phyloP scores from a whole-genome alignment of 2,888 invertebrate genomes.

The Melolontha melolontha region DNA sequence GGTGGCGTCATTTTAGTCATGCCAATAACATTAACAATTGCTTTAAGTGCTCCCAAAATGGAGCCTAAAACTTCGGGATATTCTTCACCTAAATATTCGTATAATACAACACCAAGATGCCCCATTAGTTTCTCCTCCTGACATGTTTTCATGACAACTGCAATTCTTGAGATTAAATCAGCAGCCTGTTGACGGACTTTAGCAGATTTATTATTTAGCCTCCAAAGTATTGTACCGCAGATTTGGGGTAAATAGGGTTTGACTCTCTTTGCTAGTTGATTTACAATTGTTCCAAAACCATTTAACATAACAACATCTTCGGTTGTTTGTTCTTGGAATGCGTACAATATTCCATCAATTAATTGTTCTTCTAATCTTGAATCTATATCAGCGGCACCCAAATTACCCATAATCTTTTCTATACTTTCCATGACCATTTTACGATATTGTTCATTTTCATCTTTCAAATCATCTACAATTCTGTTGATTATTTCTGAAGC shows the following conservation, averaged over 20 bases:
- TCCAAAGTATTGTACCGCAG: conserved; percentile 99
- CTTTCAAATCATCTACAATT: conserved; percentile 98
- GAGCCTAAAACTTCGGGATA: conserved; percentile 99
- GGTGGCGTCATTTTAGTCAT: conserved; percentile 99
- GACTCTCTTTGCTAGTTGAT: conserved; percentile 95
- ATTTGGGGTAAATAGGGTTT: conserved; percentile 99
- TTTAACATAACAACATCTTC: conserved; percentile 99
- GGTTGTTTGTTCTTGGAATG: conserved; percentile 99
- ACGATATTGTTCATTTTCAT: conserved; percentile 99
- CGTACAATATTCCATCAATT: conserved; percentile 98
- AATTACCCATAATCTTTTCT: conserved; percentile 97
- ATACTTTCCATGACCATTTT: conserved; percentile 99
- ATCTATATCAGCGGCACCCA: conserved; percentile 98
- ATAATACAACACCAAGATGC: conserved; percentile 97
- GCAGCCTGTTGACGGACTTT: conserved; percentile 99
- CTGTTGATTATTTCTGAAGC: conserved; percentile 98
- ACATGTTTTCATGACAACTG: conserved; percentile 99
- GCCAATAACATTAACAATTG: conserved; percentile 99
- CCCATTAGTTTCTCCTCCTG: conserved; percentile 99
- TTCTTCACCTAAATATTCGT: conserved; percentile 99
- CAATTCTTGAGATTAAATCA: conserved; percentile 97
- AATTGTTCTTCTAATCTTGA: conserved; percentile 98
- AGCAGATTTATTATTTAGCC: conserved; percentile 99
- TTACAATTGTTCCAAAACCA: conserved; percentile 99
- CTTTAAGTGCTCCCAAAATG: conserved; percentile 98